These are phyloP conservation scores for Drosophila bunnanda DNA, from an alignment of 2,888 invertebrate species.

Conservation along the genomic window DNA sequence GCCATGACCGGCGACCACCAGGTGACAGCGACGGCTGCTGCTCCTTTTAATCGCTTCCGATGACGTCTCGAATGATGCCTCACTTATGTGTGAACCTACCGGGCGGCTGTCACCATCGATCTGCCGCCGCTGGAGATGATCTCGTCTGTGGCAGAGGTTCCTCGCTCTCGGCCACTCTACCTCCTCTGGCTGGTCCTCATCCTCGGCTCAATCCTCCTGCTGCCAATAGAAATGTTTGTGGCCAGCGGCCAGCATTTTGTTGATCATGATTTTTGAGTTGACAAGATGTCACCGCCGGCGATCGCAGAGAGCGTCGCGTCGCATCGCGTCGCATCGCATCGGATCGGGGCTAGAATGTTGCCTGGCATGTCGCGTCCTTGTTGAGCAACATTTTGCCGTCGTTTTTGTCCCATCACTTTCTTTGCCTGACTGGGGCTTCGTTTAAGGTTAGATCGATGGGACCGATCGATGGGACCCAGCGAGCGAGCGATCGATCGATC, in stretches of 20 bases:
- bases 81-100: conserved; percentile 80
- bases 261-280: conserved; percentile 81
- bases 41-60: conserved; percentile 73
- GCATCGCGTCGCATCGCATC: conserved; percentile 6
- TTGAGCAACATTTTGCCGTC: conserved; percentile 69
- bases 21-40: conserved; percentile 48
- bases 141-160: conserved; percentile 31
- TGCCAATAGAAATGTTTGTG: conserved; percentile 72
- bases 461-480: conserved; percentile 49
- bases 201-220: conserved; percentile 15
- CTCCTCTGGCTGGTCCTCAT: neutral
- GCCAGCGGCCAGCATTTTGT: conserved; percentile 63
- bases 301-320: conserved; percentile 32
- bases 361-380: conserved; percentile 76
- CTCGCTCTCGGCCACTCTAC: neutral
- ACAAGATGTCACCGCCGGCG: conserved; percentile 79
- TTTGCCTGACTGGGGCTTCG: conserved; percentile 46
- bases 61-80: conserved; percentile 77
- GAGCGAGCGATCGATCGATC: conserved; percentile 47
- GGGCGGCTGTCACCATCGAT: conserved; percentile 72
- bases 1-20: conserved; percentile 58
- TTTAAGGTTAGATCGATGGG: conserved; percentile 51
- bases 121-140: conserved; percentile 78
- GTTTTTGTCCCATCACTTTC: conserved; percentile 66
- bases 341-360: conserved; percentile 65